Evolutionary conservation across 2,113 vertebrate genomes (phyloP), one percentile per base, ranked within the genome.

Genomic region (Vanacampus margaritifer): DNA sequence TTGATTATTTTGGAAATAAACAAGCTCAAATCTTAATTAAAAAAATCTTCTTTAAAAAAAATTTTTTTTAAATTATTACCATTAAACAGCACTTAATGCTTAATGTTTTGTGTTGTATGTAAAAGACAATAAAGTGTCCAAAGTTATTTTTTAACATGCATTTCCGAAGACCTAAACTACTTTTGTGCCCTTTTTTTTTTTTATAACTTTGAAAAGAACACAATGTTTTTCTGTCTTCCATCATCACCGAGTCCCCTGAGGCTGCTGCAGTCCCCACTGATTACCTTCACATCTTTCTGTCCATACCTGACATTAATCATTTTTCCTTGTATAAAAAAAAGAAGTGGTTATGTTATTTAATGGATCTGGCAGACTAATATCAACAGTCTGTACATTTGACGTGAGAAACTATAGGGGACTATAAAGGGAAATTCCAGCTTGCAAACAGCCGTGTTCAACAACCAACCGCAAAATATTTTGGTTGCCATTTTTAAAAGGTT

Each of bases 361-460:
- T 86, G 65, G 68, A 68, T 78, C 80, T 79, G 76, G 72, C 80
- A 87, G 71, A 72, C 68, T 73, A 69, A 67, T 78, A 71, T 83
- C 68, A 76, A 64, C 54, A 76, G 72, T 36, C 79, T 70, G 69
- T 79, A 6, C 64, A 69, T 51, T 68, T 76, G 75, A 78, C 75
- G 5, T 39, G 37, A 61, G 58, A n/a, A 39, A 41, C 12, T 41
- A 24, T 39, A 61, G n/a, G 37, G 37, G 16, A 13, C 59, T 41
- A 73, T 68, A 79, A 45, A 69, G 81, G 79, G 85, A 76, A 86
- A 83, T 87, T 88, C 77, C 80, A 83, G 23, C 71, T 82, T 75
- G 19, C 62, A 72, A 45, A 75, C 56, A n/a, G 23, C 8, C 14
- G 50, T 19, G 23, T 54, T 72, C 59, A 68, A 81, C 60, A 64